A percentile compares a stretch with the other conserved stretches of the same genome.
Conservation (phyloP, 2,797 vertebrate species). For the Glossophaga mutica region DNA sequence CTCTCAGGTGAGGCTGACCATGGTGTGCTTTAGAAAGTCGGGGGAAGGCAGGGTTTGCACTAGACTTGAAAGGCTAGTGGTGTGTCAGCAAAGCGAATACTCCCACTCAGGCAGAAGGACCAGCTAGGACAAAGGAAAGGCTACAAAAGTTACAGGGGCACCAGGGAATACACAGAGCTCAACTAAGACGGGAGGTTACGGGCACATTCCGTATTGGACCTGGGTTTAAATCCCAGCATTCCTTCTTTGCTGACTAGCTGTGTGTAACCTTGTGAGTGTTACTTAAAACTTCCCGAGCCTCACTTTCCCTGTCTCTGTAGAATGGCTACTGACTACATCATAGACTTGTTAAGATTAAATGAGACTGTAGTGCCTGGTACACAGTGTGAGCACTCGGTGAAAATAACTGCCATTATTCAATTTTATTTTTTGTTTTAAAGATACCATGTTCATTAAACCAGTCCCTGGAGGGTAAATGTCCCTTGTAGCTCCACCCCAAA, state of each 20-base stretch:
- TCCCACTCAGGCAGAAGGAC: neutral
- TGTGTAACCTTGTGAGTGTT: neutral
- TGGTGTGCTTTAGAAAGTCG: neutral
- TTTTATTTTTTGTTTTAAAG: neutral
- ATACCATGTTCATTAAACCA: neutral
- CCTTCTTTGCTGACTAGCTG: neutral
- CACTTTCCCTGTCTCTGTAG: neutral
- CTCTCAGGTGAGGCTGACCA: neutral
- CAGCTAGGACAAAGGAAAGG: neutral
- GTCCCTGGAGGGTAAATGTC: neutral
- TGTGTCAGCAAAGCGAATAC: neutral
- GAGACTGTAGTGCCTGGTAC: neutral
- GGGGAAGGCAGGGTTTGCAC: neutral
- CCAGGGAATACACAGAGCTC: neutral
- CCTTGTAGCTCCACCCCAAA: neutral
- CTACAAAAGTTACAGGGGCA: too few relatives aligned
- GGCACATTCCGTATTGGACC: neutral
- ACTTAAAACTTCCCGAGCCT: neutral
- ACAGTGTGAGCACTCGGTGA: neutral
- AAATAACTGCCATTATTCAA: neutral
- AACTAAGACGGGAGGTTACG: neutral
- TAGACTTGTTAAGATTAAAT: neutral
- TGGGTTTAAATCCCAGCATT: neutral
- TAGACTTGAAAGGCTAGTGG: neutral
- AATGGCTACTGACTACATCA: neutral